Evolutionary conservation across 2,113 vertebrate genomes (phyloP), one percentile per base, ranked within the genome.

Genomic region (Ranitomeya imitator): DNA sequence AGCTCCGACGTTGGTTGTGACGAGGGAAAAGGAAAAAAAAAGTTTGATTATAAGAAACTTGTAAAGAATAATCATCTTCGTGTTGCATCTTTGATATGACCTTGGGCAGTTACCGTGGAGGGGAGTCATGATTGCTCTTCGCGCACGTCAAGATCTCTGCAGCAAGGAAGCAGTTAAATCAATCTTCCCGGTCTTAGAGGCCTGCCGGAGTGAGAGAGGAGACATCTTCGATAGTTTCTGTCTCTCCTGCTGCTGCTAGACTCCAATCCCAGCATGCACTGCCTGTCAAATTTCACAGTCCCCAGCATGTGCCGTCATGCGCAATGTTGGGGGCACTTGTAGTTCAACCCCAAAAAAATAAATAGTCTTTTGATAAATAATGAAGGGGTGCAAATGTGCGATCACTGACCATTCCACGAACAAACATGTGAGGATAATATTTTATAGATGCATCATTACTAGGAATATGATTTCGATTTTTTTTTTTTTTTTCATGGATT

Each of bases 241-340:
- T 59, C 16, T 67, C 81, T 83, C 45, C 81, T 67, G 19, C 63
- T 67, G 61, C 37, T 14, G 19, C n/a, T 10, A 26, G 78, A 55
- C 78, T 79, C 54, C 78, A 10, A 23, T 83, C 81, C 82, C 82
- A 84, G 82, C 82, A 83, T 83, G 81, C 81, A 45, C 45, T 67
- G 61, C 19, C 81, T 10, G 61, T 65, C 80, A 83, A 7, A 67
- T 4, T 15, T 23, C 60, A 65, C 4, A 21, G 13, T 31, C 45
- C 61, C 81, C 81, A 83, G 81, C 37, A 67, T 15, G 45, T 67
- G 5, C 59, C 8, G 18, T 37, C 59, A 0, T n/a, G 11, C n/a
- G 76, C 4, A 19, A 23, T 52, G 71, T 45, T 45, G 0, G 37
- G 31, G 76, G 21, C 9, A 54, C 51, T 79, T 79, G 76, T 23